phyloP scores from a whole-genome alignment of 37 sponge, comb jelly and placozoan genomes.

The Chondrilla cf. caribensis region DNA sequence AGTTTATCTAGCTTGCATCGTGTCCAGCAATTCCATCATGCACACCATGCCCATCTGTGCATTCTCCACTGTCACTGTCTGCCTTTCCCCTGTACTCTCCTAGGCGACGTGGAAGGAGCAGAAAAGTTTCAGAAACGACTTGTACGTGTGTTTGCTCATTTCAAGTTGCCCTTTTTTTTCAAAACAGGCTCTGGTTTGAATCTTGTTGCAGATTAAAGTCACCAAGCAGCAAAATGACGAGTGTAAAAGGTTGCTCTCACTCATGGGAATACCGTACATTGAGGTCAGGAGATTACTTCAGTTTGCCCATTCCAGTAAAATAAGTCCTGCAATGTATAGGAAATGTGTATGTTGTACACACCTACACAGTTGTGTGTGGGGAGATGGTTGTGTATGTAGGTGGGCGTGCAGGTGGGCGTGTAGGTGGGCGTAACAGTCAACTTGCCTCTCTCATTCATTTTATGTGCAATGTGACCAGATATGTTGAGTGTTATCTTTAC shows the following conservation, averaged over 20 bases:
- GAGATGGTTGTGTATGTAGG: too few species aligned
- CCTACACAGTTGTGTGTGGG: too few species aligned
- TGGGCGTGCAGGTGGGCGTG: too few species aligned
- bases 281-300: conserved; percentile 34
- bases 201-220: conserved; percentile 78
- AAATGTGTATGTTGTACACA: too few species aligned
- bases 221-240: conserved; percentile 88
- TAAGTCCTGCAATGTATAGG: background rate
- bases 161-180: background rate
- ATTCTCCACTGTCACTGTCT: background rate
- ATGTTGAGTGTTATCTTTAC: too few species aligned
- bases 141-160: conserved; percentile 34
- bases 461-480: too few species aligned
- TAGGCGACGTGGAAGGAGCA: conserved; percentile 80
- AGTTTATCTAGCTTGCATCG: too few species aligned
- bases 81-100: too few species aligned
- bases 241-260: conserved; percentile 76
- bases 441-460: too few species aligned
- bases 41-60: too few species aligned
- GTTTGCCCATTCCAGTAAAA: background rate
- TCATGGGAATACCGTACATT: conserved; percentile 96
- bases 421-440: too few species aligned
- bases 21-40: too few species aligned
- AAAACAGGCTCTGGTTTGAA: background rate
- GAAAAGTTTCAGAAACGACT: conserved; percentile 90